Percentiles rank a stretch among this genome's conserved stretches.
phyloP scores from a whole-genome alignment of 30 jellyfish, hydroid and myxozoan genomes.

The Turritopsis dohrnii region DNA sequence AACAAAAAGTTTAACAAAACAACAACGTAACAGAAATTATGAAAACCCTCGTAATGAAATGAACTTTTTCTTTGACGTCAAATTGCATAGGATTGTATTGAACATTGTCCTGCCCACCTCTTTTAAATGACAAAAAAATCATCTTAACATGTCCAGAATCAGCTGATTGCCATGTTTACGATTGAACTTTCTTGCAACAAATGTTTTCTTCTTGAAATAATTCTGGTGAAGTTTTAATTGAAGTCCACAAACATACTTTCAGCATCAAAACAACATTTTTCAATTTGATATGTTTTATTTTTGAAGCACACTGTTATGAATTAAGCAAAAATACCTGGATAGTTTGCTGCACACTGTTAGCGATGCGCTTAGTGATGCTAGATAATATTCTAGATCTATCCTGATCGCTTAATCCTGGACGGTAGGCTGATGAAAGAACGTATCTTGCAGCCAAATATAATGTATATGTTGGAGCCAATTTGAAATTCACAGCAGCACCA shows the following conservation, averaged over 20 bases:
- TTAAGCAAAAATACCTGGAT: constrained; percentile 57
- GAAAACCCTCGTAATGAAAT: background rate
- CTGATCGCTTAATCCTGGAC: constrained; percentile 75
- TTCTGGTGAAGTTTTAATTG: too few relatives aligned
- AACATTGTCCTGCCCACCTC: too few relatives aligned
- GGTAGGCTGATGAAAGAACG: constrained; percentile 61
- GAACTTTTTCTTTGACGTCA: background rate
- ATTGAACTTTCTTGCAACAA: too few relatives aligned
- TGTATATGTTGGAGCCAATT: constrained; percentile 98
- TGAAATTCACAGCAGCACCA: constrained; percentile 96
- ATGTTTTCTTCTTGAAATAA: too few relatives aligned
- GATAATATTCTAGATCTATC: constrained; percentile 68
- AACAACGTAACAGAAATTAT: background rate
- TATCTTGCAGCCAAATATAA: constrained; percentile 90
- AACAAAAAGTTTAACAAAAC: background rate
- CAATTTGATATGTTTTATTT: too few relatives aligned
- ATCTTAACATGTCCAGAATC: too few relatives aligned
- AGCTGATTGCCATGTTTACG: too few relatives aligned
- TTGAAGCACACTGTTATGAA: too few relatives aligned
- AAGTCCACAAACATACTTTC: too few relatives aligned
- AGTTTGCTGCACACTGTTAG: constrained; percentile 72
- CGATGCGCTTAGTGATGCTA: constrained; percentile 64
- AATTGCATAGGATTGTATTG: too few relatives aligned
- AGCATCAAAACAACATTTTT: too few relatives aligned
- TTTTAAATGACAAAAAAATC: too few relatives aligned